Evolutionary conservation across 2,113 vertebrate species (phyloP).

Genomic region (Pteropus alecto): DNA sequence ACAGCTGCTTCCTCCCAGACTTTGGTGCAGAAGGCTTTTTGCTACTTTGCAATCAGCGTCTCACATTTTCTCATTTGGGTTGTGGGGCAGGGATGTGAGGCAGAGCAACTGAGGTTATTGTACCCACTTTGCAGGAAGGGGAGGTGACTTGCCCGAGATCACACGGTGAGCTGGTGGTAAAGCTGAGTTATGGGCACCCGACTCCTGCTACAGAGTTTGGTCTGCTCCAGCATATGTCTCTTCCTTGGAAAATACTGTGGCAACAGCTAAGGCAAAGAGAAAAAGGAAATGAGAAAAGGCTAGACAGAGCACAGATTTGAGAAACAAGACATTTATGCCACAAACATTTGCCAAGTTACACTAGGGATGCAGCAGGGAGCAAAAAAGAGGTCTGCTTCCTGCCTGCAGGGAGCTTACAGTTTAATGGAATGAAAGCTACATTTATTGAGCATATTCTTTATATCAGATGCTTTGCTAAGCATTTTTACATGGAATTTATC

Average conservation of each 20-base stretch:
- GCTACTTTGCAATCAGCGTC: background rate
- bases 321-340: background rate
- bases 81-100: background rate
- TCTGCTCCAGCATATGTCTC: background rate
- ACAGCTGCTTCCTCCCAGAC: background rate
- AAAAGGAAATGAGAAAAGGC: background rate
- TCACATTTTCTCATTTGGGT: background rate
- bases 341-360: background rate
- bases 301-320: background rate
- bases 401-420: background rate
- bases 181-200: background rate
- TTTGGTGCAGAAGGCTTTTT: background rate
- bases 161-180: background rate
- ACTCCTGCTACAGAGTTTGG: background rate
- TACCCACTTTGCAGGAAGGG: background rate
- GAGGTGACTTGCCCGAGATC: background rate
- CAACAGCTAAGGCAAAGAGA: background rate
- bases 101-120: background rate
- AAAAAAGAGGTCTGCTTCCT: background rate
- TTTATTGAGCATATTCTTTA: background rate
- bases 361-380: background rate
- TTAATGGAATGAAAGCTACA: background rate
- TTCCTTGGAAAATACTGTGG: background rate
- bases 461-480: background rate
- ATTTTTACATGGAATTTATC: background rate